These are phyloP conservation scores for Intellagama lesueurii DNA, from an alignment of 2,797 vertebrate genomes.

Conservation along the genomic window DNA sequence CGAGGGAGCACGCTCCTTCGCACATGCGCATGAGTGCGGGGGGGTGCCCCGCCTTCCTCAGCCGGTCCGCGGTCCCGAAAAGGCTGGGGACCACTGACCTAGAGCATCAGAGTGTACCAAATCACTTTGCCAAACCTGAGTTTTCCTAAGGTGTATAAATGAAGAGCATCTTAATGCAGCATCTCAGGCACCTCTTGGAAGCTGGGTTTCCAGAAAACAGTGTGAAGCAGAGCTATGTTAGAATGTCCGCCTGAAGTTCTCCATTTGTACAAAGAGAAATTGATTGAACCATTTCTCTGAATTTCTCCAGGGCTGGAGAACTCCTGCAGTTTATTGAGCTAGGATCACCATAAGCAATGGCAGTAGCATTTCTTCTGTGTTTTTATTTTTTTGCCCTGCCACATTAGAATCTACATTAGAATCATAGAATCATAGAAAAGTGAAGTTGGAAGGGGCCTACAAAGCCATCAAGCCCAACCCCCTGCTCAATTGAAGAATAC, in stretches of 20 bases:
- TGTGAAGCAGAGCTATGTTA: neutral
- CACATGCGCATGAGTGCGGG: too few species aligned
- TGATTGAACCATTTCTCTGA: neutral
- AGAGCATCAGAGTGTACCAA: neutral
- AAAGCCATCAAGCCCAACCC: too few species aligned
- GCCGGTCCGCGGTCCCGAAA: too few species aligned
- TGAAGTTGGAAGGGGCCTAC: too few species aligned
- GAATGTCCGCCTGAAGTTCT: neutral
- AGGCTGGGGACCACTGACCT: too few species aligned
- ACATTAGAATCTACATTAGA: too few species aligned
- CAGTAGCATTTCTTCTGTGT: neutral
- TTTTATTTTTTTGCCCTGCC: neutral
- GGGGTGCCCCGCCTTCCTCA: too few species aligned
- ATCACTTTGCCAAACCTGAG: neutral
- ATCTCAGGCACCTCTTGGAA: neutral
- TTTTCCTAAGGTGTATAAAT: neutral
- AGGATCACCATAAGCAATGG: neutral
- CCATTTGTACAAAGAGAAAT: neutral
- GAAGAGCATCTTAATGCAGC: neutral
- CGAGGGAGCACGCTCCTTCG: too few species aligned
- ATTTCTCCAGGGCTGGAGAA: neutral
- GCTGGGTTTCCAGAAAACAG: neutral
- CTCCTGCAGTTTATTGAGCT: neutral
- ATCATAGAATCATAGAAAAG: too few species aligned
- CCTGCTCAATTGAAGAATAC: too few species aligned